A percentile compares a stretch with the other conserved stretches of the same genome.
These are phyloP conservation scores for Sandelia bainsii DNA, from an alignment of 2,797 vertebrate genomes.

Conservation along the genomic window DNA sequence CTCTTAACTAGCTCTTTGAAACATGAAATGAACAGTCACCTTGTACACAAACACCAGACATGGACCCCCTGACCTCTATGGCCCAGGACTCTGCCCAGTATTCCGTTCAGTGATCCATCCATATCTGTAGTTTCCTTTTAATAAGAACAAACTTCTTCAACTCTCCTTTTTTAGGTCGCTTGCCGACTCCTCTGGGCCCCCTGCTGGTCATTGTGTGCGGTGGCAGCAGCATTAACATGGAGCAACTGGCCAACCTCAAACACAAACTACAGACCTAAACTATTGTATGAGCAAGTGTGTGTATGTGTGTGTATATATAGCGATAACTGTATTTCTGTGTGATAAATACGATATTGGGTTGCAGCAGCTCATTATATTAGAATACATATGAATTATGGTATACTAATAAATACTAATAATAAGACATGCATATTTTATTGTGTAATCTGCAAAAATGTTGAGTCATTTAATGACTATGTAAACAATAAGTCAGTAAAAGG, in stretches of 20 bases:
- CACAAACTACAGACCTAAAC: slow-evolving; percentile 57
- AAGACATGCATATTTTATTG: background rate
- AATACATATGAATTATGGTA: background rate
- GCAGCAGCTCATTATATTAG: background rate
- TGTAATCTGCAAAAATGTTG: background rate
- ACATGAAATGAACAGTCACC: too few relatives aligned
- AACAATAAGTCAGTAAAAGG: too few relatives aligned
- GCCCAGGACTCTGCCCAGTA: too few relatives aligned
- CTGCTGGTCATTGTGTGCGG: slow-evolving; percentile 78
- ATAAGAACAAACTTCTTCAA: background rate
- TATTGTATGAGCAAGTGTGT: background rate
- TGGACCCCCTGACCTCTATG: too few relatives aligned
- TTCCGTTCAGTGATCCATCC: too few relatives aligned
- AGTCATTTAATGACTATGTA: background rate
- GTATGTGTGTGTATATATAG: background rate
- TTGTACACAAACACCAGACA: too few relatives aligned
- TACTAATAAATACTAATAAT: background rate
- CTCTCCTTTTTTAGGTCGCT: slow-evolving; percentile 47
- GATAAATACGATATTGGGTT: background rate
- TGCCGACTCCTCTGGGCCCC: slow-evolving; percentile 53
- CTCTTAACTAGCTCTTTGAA: too few relatives aligned
- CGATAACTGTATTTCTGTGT: background rate
- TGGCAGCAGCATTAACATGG: slow-evolving; percentile 68
- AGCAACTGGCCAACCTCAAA: slow-evolving; percentile 64
- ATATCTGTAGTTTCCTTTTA: background rate